Evolutionary conservation across 2,113 vertebrate genomes (phyloP).

Genomic region (Australoheros scitulus): DNA sequence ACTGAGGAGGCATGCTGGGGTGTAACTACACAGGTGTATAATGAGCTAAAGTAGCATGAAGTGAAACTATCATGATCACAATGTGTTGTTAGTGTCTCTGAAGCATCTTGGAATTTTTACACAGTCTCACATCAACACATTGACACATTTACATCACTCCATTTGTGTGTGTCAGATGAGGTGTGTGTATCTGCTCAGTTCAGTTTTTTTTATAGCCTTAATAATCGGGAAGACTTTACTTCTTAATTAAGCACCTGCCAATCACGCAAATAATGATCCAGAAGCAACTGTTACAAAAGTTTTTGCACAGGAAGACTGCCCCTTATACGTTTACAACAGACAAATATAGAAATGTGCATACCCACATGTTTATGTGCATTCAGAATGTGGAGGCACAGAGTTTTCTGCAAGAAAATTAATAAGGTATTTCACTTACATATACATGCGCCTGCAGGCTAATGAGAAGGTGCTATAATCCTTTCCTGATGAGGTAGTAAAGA

Average conservation of each 20-base stretch:
- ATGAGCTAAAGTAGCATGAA: background rate
- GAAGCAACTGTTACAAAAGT: background rate
- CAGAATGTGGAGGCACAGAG: conserved; percentile 9
- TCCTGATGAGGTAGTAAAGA: conserved; percentile 66
- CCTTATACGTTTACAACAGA: background rate
- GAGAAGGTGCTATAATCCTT: conserved; percentile 49
- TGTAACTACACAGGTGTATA: conserved; percentile 1
- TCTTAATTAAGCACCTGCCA: background rate
- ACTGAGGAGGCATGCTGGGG: background rate
- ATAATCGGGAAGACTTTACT: background rate
- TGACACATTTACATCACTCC: background rate
- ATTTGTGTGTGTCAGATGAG: background rate
- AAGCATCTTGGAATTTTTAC: background rate
- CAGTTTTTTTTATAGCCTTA: background rate
- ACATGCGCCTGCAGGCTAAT: background rate
- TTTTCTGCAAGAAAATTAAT: conserved; percentile 30
- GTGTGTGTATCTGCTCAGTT: background rate
- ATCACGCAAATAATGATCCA: background rate
- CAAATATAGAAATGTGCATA: background rate
- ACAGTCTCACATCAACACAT: background rate
- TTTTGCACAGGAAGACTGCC: background rate
- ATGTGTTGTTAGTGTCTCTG: background rate
- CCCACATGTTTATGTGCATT: background rate
- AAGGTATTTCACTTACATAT: background rate
- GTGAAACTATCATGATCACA: conserved; percentile 1